These are phyloP conservation scores for Chascanopsetta lugubris DNA, from an alignment of 2,113 vertebrate species.

Conservation along the genomic window DNA sequence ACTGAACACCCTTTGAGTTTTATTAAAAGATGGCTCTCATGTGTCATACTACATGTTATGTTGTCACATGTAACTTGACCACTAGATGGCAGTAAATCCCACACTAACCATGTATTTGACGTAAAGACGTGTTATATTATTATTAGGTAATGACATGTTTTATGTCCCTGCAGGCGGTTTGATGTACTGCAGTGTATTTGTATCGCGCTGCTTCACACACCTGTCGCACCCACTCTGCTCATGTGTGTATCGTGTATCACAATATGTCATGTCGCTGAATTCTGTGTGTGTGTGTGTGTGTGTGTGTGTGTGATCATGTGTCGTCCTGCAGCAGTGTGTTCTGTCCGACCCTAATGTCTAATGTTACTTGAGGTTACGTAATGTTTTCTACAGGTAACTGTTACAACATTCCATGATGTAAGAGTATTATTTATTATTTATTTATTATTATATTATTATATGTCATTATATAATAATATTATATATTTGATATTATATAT, in stretches of 20 bases:
- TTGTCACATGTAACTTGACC: no score
- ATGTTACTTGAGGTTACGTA: conserved; percentile 29
- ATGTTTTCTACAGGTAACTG: background rate
- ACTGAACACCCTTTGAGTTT: no score
- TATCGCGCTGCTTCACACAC: no score
- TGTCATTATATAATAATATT: no score
- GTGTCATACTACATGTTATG: no score
- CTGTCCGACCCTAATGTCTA: background rate
- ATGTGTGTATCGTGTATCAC: conserved; percentile 23
- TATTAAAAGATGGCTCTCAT: no score
- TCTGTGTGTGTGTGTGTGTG: conserved; percentile 10
- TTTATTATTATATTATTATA: background rate
- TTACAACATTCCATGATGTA: background rate
- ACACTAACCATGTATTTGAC: no score
- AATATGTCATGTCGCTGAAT: conserved; percentile 24
- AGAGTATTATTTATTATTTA: background rate
- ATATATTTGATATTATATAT: no score
- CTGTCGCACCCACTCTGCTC: conserved; percentile 5
- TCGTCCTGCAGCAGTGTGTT: background rate
- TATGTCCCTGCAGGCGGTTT: background rate
- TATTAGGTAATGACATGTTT: conserved; percentile 20
- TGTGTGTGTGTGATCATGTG: conserved; percentile 24
- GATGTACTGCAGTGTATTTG: conserved; percentile 17
- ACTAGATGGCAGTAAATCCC: no score
- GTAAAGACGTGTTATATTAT: background rate